phyloP scores from a whole-genome alignment of 2,888 invertebrate species.

The Hypomecis punctinalis region DNA sequence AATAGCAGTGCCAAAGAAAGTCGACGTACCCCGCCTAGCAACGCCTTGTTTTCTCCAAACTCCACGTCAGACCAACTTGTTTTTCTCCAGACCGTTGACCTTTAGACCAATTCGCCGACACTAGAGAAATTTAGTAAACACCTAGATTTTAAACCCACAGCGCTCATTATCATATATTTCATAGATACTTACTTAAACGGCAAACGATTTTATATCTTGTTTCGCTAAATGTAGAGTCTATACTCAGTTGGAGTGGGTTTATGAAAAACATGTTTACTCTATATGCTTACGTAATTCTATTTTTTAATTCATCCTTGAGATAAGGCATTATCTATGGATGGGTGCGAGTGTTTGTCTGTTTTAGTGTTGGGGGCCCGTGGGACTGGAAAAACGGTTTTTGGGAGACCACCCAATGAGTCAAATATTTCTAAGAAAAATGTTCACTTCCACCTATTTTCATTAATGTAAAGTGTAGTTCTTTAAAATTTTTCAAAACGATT shows the following conservation, averaged over 20 bases:
- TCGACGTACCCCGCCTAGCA: slow-evolving; percentile 13
- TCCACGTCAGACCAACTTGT: slow-evolving; percentile 23
- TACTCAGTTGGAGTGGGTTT: slow-evolving; percentile 30
- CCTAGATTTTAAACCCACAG: slow-evolving; percentile 28
- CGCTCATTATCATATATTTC: slow-evolving; percentile 15
- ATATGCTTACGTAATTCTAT: slow-evolving; percentile 53
- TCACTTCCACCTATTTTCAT: too few relatives aligned
- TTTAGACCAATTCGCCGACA: slow-evolving; percentile 26
- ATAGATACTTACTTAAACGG: neutral
- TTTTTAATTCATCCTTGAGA: slow-evolving; percentile 66
- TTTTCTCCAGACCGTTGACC: slow-evolving; percentile 34
- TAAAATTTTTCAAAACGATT: too few relatives aligned
- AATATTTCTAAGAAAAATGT: neutral
- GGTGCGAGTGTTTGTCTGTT: slow-evolving; percentile 39
- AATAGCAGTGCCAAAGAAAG: neutral
- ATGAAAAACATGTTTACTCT: slow-evolving; percentile 61
- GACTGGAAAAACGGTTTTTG: neutral
- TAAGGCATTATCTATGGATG: slow-evolving; percentile 55
- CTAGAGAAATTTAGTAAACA: slow-evolving; percentile 31
- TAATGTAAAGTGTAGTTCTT: too few relatives aligned
- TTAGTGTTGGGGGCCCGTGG: slow-evolving; percentile 21
- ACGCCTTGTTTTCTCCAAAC: slow-evolving; percentile 14
- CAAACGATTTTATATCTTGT: slow-evolving; percentile 4
- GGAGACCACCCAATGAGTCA: neutral
- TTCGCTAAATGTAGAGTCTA: neutral